A percentile compares a stretch with the other conserved stretches of the same genome.
Conservation (phyloP, 1,140 invertebrate species). For the Drosophila lacteicornis region DNA sequence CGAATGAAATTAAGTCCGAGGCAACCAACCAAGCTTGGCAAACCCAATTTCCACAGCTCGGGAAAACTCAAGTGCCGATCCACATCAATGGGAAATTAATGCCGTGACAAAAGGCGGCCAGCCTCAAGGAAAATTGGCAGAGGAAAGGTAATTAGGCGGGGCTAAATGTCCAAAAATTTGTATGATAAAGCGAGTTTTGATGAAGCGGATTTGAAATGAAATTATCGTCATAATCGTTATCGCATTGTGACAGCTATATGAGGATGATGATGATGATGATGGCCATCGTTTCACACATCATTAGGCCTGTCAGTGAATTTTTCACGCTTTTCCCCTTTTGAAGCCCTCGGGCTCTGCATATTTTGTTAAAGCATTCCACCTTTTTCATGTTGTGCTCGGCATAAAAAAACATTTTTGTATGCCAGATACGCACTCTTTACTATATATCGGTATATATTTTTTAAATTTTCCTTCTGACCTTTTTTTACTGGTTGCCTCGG, state of each 20-base stretch:
- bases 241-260: slow-evolving; percentile 55
- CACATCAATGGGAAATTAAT: slow-evolving; percentile 35
- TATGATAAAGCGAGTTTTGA: slow-evolving; percentile 40
- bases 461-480: slow-evolving; percentile 21
- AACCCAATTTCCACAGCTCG: slow-evolving; percentile 35
- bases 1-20: slow-evolving; percentile 59
- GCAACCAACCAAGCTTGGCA: slow-evolving; percentile 51
- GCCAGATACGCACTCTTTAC: slow-evolving; percentile 25
- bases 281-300: slow-evolving; percentile 79
- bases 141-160: slow-evolving; percentile 42
- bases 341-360: slow-evolving; percentile 44
- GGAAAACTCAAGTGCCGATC: slow-evolving; percentile 57
- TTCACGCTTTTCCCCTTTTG: slow-evolving; percentile 33
- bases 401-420: slow-evolving; percentile 46
- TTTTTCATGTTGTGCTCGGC: slow-evolving; percentile 26
- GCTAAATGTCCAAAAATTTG: neutral
- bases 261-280: slow-evolving; percentile 31
- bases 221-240: slow-evolving; percentile 47
- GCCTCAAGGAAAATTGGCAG: slow-evolving; percentile 2
- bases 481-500: slow-evolving; percentile 23
- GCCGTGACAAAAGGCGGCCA: slow-evolving; percentile 25
- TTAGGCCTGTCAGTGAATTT: slow-evolving; percentile 60
- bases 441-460: neutral
- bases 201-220: slow-evolving; percentile 37
- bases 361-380: slow-evolving; percentile 44